Evolutionary conservation across 2,888 invertebrate species (phyloP).

Genomic region (Cotesia congregata): DNA sequence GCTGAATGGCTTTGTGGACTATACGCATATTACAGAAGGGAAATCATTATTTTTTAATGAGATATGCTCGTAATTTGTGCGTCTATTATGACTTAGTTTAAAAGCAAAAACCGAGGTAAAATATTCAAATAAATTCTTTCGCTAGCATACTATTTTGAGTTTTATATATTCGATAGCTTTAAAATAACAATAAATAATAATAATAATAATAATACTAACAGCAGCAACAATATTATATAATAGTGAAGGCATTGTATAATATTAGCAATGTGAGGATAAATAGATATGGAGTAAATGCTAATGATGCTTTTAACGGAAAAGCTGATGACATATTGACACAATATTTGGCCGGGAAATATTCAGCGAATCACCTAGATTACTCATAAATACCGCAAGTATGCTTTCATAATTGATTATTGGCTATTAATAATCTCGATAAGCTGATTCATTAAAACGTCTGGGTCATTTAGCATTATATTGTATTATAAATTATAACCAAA

Average conservation of each 20-base stretch:
- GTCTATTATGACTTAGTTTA: background rate
- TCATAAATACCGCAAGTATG: slow-evolving; percentile 38
- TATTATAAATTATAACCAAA: slow-evolving; percentile 45
- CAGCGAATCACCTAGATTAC: slow-evolving; percentile 1
- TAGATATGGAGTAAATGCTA: background rate
- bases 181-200: background rate
- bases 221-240: background rate
- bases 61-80: background rate
- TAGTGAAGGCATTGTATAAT: background rate
- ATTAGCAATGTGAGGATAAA: background rate
- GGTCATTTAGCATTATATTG: slow-evolving; percentile 51
- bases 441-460: slow-evolving; percentile 51
- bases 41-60: background rate
- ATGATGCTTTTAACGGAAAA: slow-evolving; percentile 10
- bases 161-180: background rate
- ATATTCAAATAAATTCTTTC: background rate
- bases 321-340: background rate
- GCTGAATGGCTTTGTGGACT: background rate
- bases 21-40: background rate
- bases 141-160: background rate
- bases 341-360: background rate
- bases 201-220: background rate
- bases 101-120: background rate
- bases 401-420: slow-evolving; percentile 59
- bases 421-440: slow-evolving; percentile 58